These are phyloP conservation scores for Tenrec ecaudatus DNA, from an alignment of 2,113 vertebrate genomes.

Conservation along the genomic window DNA sequence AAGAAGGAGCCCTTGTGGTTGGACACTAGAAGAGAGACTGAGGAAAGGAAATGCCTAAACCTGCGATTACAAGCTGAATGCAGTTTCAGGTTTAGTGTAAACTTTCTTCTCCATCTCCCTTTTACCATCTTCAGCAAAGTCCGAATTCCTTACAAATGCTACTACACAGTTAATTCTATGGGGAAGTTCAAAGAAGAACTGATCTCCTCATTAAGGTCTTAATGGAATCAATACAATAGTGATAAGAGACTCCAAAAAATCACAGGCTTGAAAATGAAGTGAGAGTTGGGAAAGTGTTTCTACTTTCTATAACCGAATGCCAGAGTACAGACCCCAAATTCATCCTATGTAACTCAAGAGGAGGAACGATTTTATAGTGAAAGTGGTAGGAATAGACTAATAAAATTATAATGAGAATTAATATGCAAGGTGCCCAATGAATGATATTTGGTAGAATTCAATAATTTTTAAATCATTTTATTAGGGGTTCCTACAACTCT, in stretches of 20 bases:
- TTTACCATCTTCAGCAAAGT: not conserved
- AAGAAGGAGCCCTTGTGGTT: not conserved
- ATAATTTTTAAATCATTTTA: too few relatives aligned
- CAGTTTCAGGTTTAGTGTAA: not conserved
- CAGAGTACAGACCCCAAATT: not conserved
- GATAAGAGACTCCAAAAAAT: not conserved
- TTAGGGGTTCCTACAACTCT: too few relatives aligned
- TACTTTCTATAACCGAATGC: not conserved
- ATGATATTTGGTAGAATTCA: slow-evolving; percentile 11
- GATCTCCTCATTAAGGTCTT: not conserved
- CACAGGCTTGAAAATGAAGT: not conserved
- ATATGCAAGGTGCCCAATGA: not conserved
- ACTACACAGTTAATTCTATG: not conserved
- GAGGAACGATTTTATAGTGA: not conserved
- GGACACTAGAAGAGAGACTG: not conserved
- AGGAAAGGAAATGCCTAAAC: not conserved
- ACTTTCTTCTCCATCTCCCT: not conserved
- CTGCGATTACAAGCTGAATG: not conserved
- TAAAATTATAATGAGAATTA: not conserved
- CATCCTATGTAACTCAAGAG: not conserved
- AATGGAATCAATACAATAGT: not conserved
- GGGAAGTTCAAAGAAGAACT: not conserved
- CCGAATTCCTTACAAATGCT: not conserved
- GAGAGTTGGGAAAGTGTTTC: not conserved
- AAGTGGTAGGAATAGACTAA: not conserved